A percentile compares a stretch with the other conserved stretches of the same genome.
Conservation (phyloP, 37 sponge, comb jelly and placozoan species). For the Aplysina aerophoba region DNA sequence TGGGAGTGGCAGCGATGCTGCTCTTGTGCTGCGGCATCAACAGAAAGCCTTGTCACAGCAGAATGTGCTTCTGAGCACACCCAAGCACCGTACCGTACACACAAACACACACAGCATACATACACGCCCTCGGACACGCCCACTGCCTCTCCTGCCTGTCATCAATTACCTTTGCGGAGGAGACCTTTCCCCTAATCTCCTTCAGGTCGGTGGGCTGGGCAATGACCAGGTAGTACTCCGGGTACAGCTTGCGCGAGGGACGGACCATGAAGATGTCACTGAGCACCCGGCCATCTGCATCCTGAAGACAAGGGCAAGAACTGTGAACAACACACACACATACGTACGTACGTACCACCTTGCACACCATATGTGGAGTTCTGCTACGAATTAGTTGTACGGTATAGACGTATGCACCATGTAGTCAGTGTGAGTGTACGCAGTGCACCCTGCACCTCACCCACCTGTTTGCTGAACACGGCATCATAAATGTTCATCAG, state of each 20-base stretch:
- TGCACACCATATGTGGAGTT: neutral
- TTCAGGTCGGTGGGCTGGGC: conserved; percentile 75
- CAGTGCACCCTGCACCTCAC: too few relatives aligned
- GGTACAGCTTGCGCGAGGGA: conserved; percentile 76
- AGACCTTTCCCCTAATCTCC: conserved; percentile 64
- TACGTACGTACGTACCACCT: neutral
- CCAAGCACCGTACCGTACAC: too few relatives aligned
- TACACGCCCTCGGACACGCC: too few relatives aligned
- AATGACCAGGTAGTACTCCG: conserved; percentile 82
- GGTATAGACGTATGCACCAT: neutral
- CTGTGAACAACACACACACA: neutral
- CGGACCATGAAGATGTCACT: conserved; percentile 65
- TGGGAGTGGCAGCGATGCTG: conserved; percentile 5
- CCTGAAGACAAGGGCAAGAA: too few relatives aligned
- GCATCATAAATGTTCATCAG: neutral
- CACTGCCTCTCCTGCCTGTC: too few relatives aligned
- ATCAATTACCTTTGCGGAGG: conserved; percentile 23
- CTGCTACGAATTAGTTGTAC: neutral
- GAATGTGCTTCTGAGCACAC: too few relatives aligned
- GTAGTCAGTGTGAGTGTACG: too few relatives aligned
- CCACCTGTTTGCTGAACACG: neutral
- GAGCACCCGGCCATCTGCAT: conserved; percentile 51
- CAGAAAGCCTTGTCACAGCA: too few relatives aligned
- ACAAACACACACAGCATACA: too few relatives aligned
- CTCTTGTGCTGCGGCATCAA: neutral